Base-by-base conservation (phyloP, 64 coral and sea anemone genomes). In the Stylophora pistillata region DNA sequence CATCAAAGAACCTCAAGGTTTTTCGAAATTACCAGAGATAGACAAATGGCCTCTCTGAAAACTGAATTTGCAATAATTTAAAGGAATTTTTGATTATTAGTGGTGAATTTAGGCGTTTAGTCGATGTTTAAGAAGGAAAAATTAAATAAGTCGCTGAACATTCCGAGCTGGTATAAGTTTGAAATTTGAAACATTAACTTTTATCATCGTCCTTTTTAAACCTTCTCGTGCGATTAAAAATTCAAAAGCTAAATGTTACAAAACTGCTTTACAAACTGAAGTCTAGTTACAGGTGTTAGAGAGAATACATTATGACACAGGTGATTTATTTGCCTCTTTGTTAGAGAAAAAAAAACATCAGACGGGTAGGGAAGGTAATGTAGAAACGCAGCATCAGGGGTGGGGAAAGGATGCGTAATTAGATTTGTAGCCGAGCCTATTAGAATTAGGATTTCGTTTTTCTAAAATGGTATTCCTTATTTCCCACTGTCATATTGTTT, bases 241-340 rank as follows among this genome's bases (percentile, higher is more conserved):
- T 84, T 37, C 18, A 84, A 70, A 53, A 13, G 33, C 41, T 16
- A 84, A 52, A 69, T 69, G 78, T 82, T 64, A 82, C 78, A 84
- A 68, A 64, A 63, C n/a, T 63, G 80, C 69, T 54, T 84, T 70
- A 17, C 34, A 84, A 82, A 31, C 77, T 58, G 59, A 58, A 66
- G 37, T n/a, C 1, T 6, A 69, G n/a, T 3, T 47, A 47, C 80
- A 84, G 80, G 80, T 84, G 47, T 37, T 15, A 53, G 10, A 12
- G 18, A 26, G 61, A 13, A 13, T 41, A 4, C 0, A 52, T 62
- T 84, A 25, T 52, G 23, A 10, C 30, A 26, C 71, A 86, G 28
- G 63, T 73, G 66, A 65, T 29, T 66, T 64, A 15, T 56, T 26
- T 47, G 18, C 28, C 71, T 55, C 6, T 56, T 74, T 18, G 33